Evolutionary conservation across 2,797 vertebrate genomes (phyloP), one percentile per base, ranked within the genome.

Genomic region (Sparus aurata): DNA sequence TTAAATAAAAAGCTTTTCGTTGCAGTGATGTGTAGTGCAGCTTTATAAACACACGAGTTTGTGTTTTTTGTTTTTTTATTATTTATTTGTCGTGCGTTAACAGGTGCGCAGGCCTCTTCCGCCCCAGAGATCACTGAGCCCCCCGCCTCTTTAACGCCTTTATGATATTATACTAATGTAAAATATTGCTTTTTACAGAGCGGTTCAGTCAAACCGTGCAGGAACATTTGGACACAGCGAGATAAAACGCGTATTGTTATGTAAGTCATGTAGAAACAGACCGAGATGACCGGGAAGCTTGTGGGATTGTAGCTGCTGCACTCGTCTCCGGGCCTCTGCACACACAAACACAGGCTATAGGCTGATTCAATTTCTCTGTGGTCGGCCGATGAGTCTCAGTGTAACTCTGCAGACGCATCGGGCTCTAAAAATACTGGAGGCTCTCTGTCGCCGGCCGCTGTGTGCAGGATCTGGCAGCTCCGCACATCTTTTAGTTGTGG

Each of bases 381-480:
- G 43, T 45, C 50, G 5, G 46, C 27, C 43, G 45, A 34, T 5
- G 59, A 27, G 11, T 53, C 22, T 9, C 47, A 38, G 38, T 57
- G 22, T 62, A 7, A 17, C 15, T 75, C 47, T 30, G 25, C 5
- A 46, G 12, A 54, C 54, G n/a, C 25, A n/a, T 2, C 34, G 25
- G 60, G 4, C 57, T 77, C 22, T 65, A 61, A 67, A 69, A 41
- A 57, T 25, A 67, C 46, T 23, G 55, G 46, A 25, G 52, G 15
- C 69, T 41, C 23, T 72, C 57, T 83, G 45, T 18, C 61, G 47
- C 69, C 50, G 63, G 11, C 17, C 23, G 13, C 25, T 25, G 27
- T 65, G n/a, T 45, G 53, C n/a, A n/a, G 62, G 25, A 68, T 22
- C 62, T 43, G 69, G 45, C 69, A 66, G 73, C 68, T 70, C 27